Evolutionary conservation across 1,140 invertebrate genomes (phyloP), one percentile per base, ranked within the genome.

Genomic region (Zaprionus africanus): DNA sequence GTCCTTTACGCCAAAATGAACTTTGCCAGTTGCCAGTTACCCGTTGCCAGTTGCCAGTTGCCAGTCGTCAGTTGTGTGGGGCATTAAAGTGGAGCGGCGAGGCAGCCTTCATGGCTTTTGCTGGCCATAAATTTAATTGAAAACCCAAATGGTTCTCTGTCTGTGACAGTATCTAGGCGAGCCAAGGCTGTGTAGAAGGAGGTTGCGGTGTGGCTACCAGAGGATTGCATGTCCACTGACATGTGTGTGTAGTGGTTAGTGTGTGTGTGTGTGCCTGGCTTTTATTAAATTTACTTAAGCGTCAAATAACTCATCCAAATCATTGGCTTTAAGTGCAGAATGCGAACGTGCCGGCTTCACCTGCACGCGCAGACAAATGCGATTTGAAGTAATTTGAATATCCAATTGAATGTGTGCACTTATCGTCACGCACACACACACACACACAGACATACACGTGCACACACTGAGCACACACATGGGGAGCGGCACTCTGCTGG

Each of bases 321-420:
- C 73, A 76, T 78, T 70, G 63, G 63, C 78, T 81, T 88, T 70
- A 83, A 83, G 65, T 88, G 84, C 85, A 81, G 26, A 70, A 57
- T 54, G 69, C 19, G 78, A 34, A 88, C 78, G 84, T 88, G 81
- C 74, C 68, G 61, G 70, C 67, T 79, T 75, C 73, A 75, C 75
- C 78, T 80, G 68, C 78, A 69, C 81, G 73, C 84, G 65, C 81
- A 80, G 81, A 85, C 81, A 90, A 90, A 90, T 90, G 81, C 85
- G 85, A 90, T 90, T 90, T 90, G 78, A 85, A 85, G 73, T 90
- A 79, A 90, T 90, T 90, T 90, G 86, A 90, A 90, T 90, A 85
- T 78, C 79, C 85, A 90, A 90, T 85, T 88, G 81, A 90, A 90
- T 90, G 85, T 90, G 76, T 90, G 85, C 85, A 85, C 72, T 88